Conservation (phyloP, 2,797 vertebrate genomes). For the Enteromius anoplus region DNA sequence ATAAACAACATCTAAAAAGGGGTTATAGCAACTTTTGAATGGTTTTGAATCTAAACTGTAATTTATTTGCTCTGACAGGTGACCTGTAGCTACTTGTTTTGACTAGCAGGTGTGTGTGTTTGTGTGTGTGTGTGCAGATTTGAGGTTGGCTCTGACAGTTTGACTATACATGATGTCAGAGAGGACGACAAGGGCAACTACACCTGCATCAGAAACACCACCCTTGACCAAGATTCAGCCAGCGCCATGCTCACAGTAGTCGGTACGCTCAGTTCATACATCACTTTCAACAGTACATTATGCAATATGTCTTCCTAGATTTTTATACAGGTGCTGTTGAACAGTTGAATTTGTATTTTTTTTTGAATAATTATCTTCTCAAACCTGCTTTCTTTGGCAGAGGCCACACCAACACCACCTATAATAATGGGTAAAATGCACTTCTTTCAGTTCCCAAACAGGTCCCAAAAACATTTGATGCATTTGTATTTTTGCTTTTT, state of each 20-base stretch:
- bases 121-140: slow-evolving; percentile 75
- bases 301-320: background rate
- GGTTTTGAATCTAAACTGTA: too few relatives aligned
- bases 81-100: background rate
- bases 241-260: slow-evolving; percentile 92
- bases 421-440: slow-evolving; percentile 92
- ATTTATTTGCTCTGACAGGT: background rate
- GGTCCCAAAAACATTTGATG: slow-evolving; percentile 20
- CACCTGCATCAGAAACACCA: slow-evolving; percentile 91
- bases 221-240: slow-evolving; percentile 91
- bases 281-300: background rate
- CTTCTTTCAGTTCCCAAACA: slow-evolving; percentile 38
- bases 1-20: background rate
- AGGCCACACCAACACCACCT: slow-evolving; percentile 93
- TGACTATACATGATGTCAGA: slow-evolving; percentile 85
- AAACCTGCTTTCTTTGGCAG: slow-evolving; percentile 73
- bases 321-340: background rate
- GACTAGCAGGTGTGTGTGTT: background rate
- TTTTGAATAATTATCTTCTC: slow-evolving; percentile 33
- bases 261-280: slow-evolving; percentile 76
- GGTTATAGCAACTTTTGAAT: background rate
- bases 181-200: slow-evolving; percentile 89
- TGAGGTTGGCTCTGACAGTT: slow-evolving; percentile 81
- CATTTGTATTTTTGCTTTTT: slow-evolving; percentile 24
- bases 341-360: background rate